Evolutionary conservation across 2,113 vertebrate species (phyloP).

Genomic region (Ciconia maguari): DNA sequence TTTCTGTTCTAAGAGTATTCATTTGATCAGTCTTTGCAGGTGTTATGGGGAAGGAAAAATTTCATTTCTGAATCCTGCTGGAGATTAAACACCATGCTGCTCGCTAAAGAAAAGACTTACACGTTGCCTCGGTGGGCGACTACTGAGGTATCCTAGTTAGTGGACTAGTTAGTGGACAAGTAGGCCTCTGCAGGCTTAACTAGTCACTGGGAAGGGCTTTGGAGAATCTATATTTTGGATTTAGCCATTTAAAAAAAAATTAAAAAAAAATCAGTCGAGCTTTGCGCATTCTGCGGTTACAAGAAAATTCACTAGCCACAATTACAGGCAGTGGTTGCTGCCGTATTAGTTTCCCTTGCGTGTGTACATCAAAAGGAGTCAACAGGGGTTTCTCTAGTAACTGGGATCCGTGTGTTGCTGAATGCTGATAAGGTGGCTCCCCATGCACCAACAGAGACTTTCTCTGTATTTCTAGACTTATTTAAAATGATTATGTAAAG

Average conservation of each 20-base stretch:
- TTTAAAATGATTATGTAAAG: not conserved
- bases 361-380: not conserved
- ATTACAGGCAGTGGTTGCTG: not conserved
- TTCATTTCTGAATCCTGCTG: not conserved
- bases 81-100: not conserved
- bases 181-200: not conserved
- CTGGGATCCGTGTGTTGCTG: not conserved
- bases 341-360: accelerated
- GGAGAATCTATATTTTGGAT: not conserved
- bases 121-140: not conserved
- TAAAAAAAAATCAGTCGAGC: not conserved
- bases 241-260: not conserved
- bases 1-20: not conserved
- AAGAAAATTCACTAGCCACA: not conserved
- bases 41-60: not conserved
- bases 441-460: not conserved
- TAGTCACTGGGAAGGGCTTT: not conserved
- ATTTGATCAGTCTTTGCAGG: not conserved
- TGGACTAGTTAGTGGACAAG: not conserved
- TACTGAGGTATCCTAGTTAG: not conserved
- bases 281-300: not conserved
- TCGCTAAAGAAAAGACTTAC: not conserved
- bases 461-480: not conserved
- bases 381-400: not conserved
- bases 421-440: not conserved